Percentiles rank a stretch among this genome's conserved stretches.
Evolutionary conservation across 2,113 vertebrate species (phyloP).

Genomic region (Scomber colias): DNA sequence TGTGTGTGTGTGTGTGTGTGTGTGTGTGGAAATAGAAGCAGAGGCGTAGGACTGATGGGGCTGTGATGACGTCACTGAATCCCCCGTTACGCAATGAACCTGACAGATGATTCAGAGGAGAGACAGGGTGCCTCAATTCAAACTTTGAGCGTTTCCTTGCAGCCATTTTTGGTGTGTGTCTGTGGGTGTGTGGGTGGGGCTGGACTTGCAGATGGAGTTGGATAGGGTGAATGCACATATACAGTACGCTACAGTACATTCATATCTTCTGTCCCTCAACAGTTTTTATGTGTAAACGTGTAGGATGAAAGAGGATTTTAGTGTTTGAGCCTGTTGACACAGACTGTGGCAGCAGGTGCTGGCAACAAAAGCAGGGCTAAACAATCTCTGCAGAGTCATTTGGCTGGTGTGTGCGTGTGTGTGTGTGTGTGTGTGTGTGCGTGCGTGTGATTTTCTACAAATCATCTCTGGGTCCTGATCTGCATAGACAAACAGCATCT

Average conservation of each 20-base stretch:
- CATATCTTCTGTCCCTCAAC: slow-evolving; percentile 22
- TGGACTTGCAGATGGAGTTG: neutral
- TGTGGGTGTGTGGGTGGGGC: slow-evolving; percentile 13
- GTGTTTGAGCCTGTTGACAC: slow-evolving; percentile 19
- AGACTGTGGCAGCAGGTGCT: slow-evolving; percentile 4
- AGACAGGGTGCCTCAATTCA: slow-evolving; percentile 48
- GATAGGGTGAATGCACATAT: neutral
- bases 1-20: slow-evolving; percentile 19
- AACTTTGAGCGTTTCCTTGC: slow-evolving; percentile 17
- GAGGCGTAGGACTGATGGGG: slow-evolving; percentile 54
- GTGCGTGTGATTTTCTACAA: neutral
- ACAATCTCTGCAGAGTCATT: slow-evolving; percentile 46
- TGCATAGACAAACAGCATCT: slow-evolving; percentile 34
- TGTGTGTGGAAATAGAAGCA: slow-evolving; percentile 51
- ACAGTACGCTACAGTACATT: neutral
- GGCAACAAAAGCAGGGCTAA: slow-evolving; percentile 30
- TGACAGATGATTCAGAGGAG: slow-evolving; percentile 42
- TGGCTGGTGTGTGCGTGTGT: neutral
- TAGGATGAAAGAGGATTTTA: slow-evolving; percentile 38
- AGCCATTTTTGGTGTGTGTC: slow-evolving; percentile 6
- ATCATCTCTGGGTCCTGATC: slow-evolving; percentile 7
- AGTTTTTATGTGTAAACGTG: slow-evolving; percentile 34
- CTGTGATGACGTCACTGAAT: slow-evolving; percentile 71
- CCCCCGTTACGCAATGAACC: slow-evolving; percentile 66
- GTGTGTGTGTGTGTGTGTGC: no score